Evolutionary conservation across 1,140 invertebrate genomes (phyloP), one percentile per base, ranked within the genome.

Genomic region (Ylistrum balloti): DNA sequence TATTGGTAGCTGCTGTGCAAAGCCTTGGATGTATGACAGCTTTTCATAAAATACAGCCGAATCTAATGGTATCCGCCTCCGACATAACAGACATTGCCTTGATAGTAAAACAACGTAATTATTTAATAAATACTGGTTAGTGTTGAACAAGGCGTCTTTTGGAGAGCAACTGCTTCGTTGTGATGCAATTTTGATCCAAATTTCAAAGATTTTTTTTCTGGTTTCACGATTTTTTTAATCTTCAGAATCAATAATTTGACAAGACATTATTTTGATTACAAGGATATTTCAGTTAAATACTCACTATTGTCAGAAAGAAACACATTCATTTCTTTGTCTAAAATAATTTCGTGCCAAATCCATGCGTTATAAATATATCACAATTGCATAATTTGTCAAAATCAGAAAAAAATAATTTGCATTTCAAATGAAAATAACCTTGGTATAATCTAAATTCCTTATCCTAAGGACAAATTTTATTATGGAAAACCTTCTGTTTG

Each of bases 311-410:
- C 22, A 74, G 17, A 74, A 28, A 17, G 56, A 74, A 5, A 28
- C 22, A 74, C 22, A 74, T 74, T 74, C 22, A 1, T 74, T 74
- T 74, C 56, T 9, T 74, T 74, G 56, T 74, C 56, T 74, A n/a
- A 74, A 74, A 74, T 17, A 11, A 28, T n/a, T 5, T 28, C 17
- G 20, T 74, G 56, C n/a, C 28, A 28, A n/a, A 74, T 22, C n/a
- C 56, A 28, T 74, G 7, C n/a, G 1, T 28, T n/a, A 9, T n/a
- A 7, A 28, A 5, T 28, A n/a, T 74, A 9, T 11, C 28, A 17
- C 56, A 74, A 45, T 74, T 74, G 56, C 56, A 74, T 74, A 74
- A 74, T 74, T 74, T 74, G 56, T 74, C 56, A 74, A 74, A 74
- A 74, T 74, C 56, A 74, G 22, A n/a, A n/a, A 74, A 28, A 48